These are phyloP conservation scores for Hylaeus anthracinus DNA, from an alignment of 1,140 invertebrate genomes.

Conservation along the genomic window DNA sequence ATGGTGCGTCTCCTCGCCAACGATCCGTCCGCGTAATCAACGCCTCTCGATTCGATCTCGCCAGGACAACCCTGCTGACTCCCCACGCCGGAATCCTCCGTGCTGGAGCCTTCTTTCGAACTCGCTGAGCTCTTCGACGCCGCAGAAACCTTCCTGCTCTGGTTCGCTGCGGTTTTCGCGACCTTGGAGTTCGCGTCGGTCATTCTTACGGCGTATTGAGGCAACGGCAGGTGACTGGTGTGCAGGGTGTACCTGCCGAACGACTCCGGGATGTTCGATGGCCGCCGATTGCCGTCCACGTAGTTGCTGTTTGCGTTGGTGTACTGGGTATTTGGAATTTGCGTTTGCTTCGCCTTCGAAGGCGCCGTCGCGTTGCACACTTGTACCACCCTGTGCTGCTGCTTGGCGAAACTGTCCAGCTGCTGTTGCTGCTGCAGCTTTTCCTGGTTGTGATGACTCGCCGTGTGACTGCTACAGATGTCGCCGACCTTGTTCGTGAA, in stretches of 20 bases:
- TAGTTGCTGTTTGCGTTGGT: constrained; percentile 20
- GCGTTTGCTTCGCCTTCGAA: constrained; percentile 62
- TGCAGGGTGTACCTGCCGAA: constrained; percentile 86
- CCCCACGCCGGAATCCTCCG: constrained; percentile 84
- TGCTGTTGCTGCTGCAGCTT: constrained; percentile 57
- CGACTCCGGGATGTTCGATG: constrained; percentile 67
- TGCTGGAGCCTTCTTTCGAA: constrained; percentile 81
- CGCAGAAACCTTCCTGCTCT: constrained; percentile 79
- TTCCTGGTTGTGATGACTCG: constrained; percentile 71
- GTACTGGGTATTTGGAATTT: constrained; percentile 58
- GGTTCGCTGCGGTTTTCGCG: constrained; percentile 87
- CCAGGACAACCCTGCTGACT: constrained; percentile 79
- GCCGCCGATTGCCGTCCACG: constrained; percentile 54
- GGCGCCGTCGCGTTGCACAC: constrained; percentile 35
- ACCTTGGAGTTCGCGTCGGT: constrained; percentile 84
- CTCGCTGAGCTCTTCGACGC: constrained; percentile 67
- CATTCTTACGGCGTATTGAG: constrained; percentile 85
- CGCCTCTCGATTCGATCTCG: constrained; percentile 61
- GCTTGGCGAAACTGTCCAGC: constrained; percentile 45
- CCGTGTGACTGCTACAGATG: constrained; percentile 71
- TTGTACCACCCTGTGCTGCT: constrained; percentile 45
- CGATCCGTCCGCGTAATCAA: constrained; percentile 72
- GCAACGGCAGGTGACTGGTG: constrained; percentile 86
- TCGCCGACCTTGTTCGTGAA: constrained; percentile 81
- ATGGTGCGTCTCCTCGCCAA: constrained; percentile 72